phyloP scores from a whole-genome alignment of 2,113 vertebrate genomes.

The Peromyscus leucopus region DNA sequence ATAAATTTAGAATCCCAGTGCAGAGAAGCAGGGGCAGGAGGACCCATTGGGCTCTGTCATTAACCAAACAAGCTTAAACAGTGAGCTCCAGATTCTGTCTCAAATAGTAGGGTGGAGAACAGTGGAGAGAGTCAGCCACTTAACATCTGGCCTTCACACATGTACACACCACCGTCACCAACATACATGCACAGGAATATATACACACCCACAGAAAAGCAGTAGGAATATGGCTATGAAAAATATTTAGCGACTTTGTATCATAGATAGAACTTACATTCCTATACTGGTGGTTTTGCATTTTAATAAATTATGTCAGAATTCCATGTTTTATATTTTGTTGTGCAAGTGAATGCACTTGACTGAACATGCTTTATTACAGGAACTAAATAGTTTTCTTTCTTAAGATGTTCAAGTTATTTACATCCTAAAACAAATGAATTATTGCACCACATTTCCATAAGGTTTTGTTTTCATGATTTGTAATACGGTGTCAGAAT shows the following conservation, averaged over 20 bases:
- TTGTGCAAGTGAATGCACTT: not conserved
- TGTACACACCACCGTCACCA: not conserved
- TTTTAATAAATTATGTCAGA: not conserved
- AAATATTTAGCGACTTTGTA: constrained; percentile 36
- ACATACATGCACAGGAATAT: not conserved
- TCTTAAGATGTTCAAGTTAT: not conserved
- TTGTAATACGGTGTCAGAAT: not conserved
- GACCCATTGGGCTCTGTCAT: not conserved
- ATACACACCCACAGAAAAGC: not conserved
- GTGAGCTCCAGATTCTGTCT: not conserved
- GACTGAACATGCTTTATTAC: not conserved
- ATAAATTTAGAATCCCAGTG: not conserved
- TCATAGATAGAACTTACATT: not conserved
- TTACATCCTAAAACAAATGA: not conserved
- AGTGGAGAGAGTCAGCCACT: not conserved
- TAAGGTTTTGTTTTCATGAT: not conserved
- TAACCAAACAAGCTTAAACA: no score
- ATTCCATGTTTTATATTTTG: not conserved
- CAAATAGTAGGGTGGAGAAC: no score
- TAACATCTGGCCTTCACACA: not conserved
- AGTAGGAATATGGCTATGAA: not conserved
- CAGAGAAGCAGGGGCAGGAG: no score
- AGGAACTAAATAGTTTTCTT: not conserved
- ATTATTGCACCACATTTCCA: not conserved
- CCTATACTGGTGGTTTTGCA: not conserved